These are phyloP conservation scores for Zonotrichia leucophrys DNA, from an alignment of 2,113 vertebrate genomes.

Conservation along the genomic window DNA sequence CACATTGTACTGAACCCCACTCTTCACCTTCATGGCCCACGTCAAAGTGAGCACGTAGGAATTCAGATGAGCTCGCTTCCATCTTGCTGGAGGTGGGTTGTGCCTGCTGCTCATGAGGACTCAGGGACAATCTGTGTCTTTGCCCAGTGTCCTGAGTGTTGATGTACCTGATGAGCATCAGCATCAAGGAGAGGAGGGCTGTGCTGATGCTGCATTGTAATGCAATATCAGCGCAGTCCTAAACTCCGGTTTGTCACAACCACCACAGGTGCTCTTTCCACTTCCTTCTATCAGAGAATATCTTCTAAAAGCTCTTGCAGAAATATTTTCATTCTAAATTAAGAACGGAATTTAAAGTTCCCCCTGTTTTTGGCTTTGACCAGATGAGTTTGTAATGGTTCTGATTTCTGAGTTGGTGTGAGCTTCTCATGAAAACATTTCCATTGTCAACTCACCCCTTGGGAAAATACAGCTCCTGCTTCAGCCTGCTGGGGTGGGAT, in stretches of 20 bases:
- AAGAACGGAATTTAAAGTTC: not conserved
- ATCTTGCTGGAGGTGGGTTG: not conserved
- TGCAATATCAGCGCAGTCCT: not conserved
- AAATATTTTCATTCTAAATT: not conserved
- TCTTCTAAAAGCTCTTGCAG: not conserved
- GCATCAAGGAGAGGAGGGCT: not conserved
- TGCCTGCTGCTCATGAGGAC: not conserved
- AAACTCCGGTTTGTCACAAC: not conserved
- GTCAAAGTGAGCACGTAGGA: accelerated
- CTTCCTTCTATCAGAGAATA: not conserved
- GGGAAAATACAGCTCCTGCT: not conserved
- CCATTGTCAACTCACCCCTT: not conserved
- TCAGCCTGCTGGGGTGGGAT: not conserved
- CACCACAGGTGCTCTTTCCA: not conserved
- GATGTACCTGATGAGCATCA: not conserved
- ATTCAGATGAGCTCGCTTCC: not conserved
- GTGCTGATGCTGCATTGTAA: not conserved
- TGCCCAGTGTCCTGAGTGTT: not conserved
- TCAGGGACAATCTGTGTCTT: not conserved
- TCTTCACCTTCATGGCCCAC: accelerated
- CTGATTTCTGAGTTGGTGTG: not conserved
- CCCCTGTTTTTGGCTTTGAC: not conserved
- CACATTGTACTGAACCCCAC: not conserved
- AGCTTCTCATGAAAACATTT: not conserved
- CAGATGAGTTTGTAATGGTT: not conserved